Evolutionary conservation across 1,140 invertebrate genomes (phyloP), one percentile per base, ranked within the genome.

Genomic region (Cecropterus lyciades): DNA sequence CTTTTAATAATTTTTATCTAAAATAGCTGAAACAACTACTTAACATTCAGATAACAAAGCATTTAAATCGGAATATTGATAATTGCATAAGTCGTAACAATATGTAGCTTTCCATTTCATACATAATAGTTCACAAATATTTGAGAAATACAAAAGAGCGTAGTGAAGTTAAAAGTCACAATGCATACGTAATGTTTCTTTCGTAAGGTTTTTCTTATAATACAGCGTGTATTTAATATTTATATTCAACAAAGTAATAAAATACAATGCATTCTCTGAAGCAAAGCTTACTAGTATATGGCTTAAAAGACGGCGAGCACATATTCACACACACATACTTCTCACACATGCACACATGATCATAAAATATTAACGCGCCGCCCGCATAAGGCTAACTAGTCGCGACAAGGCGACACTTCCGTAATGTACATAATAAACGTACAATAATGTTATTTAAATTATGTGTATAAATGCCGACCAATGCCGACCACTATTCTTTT

Each of bases 401-500:
- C 77, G 59, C 46, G 64, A 73, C 75, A 77, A 75, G 77, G 77
- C 78, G 75, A 80, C 81, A 84, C 83, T 87, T 87, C 84, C 83
- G 84, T 77, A 78, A 77, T 81, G 73, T 78, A 76, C 75, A 69
- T 77, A 75, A 77, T 72, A 70, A 80, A 79, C 79, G 72, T 74
- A 78, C 77, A 79, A 80, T 82, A 81, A 81, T 84, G 74, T 84
- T 77, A 75, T 84, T 77, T 82, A 87, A 84, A 84, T 80, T 84
- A 85, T 85, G 76, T 80, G 67, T 77, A 70, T 79, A 73, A 65
- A 64, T 60, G 67, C 49, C 51, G 67, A 62, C 73, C 86, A 89
- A 89, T 89, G 86, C 79, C 86, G 78, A 63, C 85, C 73, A 85
- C 84, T 81, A 81, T 84, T 87, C 80, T 86, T 85, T 83, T 78